Evolutionary conservation across 2,797 vertebrate genomes (phyloP).

Genomic region (Arctocebus calabarensis): DNA sequence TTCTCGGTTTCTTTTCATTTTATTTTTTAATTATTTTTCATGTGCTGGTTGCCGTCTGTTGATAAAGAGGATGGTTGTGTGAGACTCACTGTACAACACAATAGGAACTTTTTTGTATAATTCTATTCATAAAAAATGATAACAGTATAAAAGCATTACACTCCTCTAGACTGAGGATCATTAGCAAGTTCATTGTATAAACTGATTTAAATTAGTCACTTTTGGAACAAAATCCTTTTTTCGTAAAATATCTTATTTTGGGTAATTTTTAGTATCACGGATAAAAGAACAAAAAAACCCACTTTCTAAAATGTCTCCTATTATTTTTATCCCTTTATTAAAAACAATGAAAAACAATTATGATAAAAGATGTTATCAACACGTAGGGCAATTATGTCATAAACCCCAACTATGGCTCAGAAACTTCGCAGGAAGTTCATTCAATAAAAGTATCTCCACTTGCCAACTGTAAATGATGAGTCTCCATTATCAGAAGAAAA

Average conservation of each 20-base stretch:
- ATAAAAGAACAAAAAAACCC: slow-evolving; percentile 85
- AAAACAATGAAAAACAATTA: slow-evolving; percentile 88
- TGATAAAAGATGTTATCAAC: slow-evolving; percentile 88
- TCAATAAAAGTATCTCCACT: slow-evolving; percentile 79
- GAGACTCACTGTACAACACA: slow-evolving; percentile 88
- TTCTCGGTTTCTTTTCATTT: slow-evolving; percentile 91
- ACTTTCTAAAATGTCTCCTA: slow-evolving; percentile 84
- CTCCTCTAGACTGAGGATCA: slow-evolving; percentile 83
- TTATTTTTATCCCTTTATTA: slow-evolving; percentile 88
- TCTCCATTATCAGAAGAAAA: slow-evolving; percentile 75
- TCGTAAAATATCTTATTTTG: slow-evolving; percentile 86
- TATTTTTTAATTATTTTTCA: slow-evolving; percentile 92
- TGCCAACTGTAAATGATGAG: slow-evolving; percentile 84
- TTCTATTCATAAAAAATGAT: slow-evolving; percentile 87
- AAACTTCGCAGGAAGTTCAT: slow-evolving; percentile 88
- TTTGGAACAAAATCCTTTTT: slow-evolving; percentile 83
- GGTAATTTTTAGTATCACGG: slow-evolving; percentile 86
- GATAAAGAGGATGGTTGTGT: slow-evolving; percentile 89
- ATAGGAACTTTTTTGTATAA: slow-evolving; percentile 86
- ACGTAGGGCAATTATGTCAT: slow-evolving; percentile 87
- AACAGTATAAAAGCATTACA: slow-evolving; percentile 83
- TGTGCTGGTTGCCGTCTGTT: slow-evolving; percentile 91
- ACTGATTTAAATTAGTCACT: slow-evolving; percentile 87
- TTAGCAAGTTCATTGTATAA: slow-evolving; percentile 86
- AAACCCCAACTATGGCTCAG: slow-evolving; percentile 83